A percentile compares a stretch with the other conserved stretches of the same genome.
phyloP scores from a whole-genome alignment of 2,888 invertebrate species.

The Lithophane ornitopus region DNA sequence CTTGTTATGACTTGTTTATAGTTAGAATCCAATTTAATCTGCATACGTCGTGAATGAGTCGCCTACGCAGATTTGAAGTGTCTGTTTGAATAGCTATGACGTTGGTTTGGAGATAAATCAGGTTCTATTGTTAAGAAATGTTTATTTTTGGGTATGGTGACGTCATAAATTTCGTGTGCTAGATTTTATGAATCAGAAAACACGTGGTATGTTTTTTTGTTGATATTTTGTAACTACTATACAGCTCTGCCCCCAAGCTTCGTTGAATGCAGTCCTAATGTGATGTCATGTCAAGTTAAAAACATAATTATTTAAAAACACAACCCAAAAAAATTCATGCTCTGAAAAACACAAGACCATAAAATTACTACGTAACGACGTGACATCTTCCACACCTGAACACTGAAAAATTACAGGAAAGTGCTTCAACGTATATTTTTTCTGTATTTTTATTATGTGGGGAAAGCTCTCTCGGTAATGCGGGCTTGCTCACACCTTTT shows the following conservation, averaged over 20 bases:
- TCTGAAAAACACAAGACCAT: slow-evolving; percentile 31
- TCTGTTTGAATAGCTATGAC: background rate
- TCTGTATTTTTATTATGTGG: slow-evolving; percentile 60
- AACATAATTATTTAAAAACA: background rate
- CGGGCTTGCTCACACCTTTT: slow-evolving; percentile 62
- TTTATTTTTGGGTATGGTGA: background rate
- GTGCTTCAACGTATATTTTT: slow-evolving; percentile 55
- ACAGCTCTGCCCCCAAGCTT: background rate
- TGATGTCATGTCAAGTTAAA: background rate
- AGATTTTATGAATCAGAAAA: background rate
- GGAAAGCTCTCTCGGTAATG: slow-evolving; percentile 69
- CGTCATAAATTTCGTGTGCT: background rate
- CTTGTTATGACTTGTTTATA: background rate
- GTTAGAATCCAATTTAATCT: background rate
- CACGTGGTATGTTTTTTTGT: background rate
- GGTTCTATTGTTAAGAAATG: background rate
- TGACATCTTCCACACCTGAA: slow-evolving; percentile 40
- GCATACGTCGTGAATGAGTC: background rate
- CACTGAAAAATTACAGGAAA: slow-evolving; percentile 58
- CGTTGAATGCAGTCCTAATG: background rate
- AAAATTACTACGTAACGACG: slow-evolving; percentile 35
- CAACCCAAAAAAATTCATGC: background rate
- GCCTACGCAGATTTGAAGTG: slow-evolving; percentile 5
- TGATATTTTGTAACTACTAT: background rate
- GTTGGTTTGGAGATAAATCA: background rate